phyloP scores from a whole-genome alignment of 1,140 invertebrate species.

The Himalopsyche phryganea region DNA sequence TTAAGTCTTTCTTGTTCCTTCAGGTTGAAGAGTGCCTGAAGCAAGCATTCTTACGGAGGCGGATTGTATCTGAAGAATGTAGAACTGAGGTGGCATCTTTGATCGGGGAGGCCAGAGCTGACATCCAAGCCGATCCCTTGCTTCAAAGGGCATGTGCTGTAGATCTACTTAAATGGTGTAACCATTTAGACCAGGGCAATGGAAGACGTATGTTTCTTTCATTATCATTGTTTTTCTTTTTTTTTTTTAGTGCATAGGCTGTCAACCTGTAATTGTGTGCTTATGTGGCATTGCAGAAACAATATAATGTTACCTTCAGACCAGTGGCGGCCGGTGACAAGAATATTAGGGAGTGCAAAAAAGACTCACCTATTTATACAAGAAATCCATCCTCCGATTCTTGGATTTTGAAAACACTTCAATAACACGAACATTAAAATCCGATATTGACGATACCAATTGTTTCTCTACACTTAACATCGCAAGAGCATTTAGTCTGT shows the following conservation, averaged over 20 bases:
- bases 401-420: no score
- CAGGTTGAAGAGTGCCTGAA: constrained; percentile 87
- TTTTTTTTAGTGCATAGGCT: neutral
- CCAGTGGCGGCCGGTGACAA: no score
- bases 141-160: constrained; percentile 73
- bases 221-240: neutral
- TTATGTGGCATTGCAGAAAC: neutral
- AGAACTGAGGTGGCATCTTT: constrained; percentile 75
- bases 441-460: no score
- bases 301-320: neutral
- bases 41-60: constrained; percentile 67
- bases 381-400: no score
- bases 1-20: neutral
- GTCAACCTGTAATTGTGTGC: no score
- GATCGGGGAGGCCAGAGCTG: constrained; percentile 74
- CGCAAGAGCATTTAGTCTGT: no score
- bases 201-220: constrained; percentile 67
- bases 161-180: constrained; percentile 82
- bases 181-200: constrained; percentile 76
- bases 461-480: no score
- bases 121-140: constrained; percentile 80
- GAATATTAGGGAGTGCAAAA: no score
- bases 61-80: constrained; percentile 72
- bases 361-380: no score
- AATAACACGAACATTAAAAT: no score